These are phyloP conservation scores for Neotoxoptera formosana DNA, from an alignment of 1,140 invertebrate species.

Conservation along the genomic window DNA sequence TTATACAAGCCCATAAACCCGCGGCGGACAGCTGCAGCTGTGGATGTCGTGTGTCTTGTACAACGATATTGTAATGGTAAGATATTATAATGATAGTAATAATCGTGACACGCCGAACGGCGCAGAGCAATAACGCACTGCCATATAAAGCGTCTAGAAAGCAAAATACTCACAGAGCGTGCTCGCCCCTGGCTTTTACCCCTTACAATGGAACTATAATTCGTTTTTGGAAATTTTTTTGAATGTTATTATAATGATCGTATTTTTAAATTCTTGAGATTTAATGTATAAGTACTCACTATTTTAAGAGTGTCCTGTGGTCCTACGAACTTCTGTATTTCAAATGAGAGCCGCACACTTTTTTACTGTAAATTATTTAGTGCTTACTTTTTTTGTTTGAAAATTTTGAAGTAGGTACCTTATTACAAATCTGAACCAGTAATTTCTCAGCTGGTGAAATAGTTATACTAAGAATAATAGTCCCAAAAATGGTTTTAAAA, in stretches of 20 bases:
- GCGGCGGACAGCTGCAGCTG: background rate
- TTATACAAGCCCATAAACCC: background rate
- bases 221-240: background rate
- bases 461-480: too few relatives aligned
- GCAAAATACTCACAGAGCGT: background rate
- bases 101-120: background rate
- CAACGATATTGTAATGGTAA: background rate
- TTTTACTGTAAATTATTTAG: too few relatives aligned
- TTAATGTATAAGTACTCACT: too few relatives aligned
- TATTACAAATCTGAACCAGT: too few relatives aligned
- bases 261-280: background rate
- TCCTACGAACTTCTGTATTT: too few relatives aligned
- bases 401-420: too few relatives aligned
- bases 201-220: background rate
- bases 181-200: background rate
- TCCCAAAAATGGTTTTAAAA: too few relatives aligned
- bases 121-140: background rate
- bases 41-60: slow-evolving; percentile 23
- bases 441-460: too few relatives aligned
- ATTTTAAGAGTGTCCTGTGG: too few relatives aligned
- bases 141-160: background rate
- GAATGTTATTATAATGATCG: too few relatives aligned
- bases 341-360: too few relatives aligned
- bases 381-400: too few relatives aligned
- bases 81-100: background rate